phyloP scores from a whole-genome alignment of 2,888 invertebrate species.

The Drosophila melanosoma region DNA sequence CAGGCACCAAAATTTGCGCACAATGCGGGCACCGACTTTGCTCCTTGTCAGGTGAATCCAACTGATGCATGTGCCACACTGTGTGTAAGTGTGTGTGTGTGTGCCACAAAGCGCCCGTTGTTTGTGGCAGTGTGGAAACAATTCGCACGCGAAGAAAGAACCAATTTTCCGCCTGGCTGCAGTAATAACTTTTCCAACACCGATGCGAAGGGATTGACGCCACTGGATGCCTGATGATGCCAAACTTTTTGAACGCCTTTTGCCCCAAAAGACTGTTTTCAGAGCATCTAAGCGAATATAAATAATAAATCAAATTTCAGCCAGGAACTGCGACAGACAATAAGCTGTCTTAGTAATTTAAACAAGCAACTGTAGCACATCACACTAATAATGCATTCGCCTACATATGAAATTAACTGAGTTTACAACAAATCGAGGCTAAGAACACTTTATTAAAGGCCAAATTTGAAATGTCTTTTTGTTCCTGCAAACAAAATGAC shows the following conservation, averaged over 20 bases:
- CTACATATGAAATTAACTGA: neutral
- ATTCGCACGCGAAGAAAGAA: slow-evolving; percentile 66
- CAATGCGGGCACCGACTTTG: slow-evolving; percentile 37
- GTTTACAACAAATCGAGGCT: neutral
- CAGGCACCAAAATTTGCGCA: slow-evolving; percentile 43
- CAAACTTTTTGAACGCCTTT: slow-evolving; percentile 15
- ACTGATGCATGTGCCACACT: slow-evolving; percentile 21
- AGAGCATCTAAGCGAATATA: neutral
- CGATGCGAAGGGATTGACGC: slow-evolving; percentile 22
- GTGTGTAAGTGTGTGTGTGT: neutral
- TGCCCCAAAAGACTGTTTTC: neutral
- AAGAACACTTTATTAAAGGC: neutral
- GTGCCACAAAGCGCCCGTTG: neutral
- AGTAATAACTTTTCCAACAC: slow-evolving; percentile 66
- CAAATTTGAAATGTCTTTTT: neutral
- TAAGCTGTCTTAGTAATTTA: neutral
- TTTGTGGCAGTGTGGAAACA: slow-evolving; percentile 34
- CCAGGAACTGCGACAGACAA: slow-evolving; percentile 37
- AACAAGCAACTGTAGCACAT: neutral
- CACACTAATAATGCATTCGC: neutral
- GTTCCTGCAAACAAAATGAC: neutral
- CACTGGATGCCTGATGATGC: neutral
- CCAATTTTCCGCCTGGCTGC: slow-evolving; percentile 77
- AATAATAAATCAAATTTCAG: slow-evolving; percentile 45
- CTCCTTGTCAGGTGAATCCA: slow-evolving; percentile 31